phyloP scores from a whole-genome alignment of 23 tunicate species.

The Halocynthia aurantium region DNA sequence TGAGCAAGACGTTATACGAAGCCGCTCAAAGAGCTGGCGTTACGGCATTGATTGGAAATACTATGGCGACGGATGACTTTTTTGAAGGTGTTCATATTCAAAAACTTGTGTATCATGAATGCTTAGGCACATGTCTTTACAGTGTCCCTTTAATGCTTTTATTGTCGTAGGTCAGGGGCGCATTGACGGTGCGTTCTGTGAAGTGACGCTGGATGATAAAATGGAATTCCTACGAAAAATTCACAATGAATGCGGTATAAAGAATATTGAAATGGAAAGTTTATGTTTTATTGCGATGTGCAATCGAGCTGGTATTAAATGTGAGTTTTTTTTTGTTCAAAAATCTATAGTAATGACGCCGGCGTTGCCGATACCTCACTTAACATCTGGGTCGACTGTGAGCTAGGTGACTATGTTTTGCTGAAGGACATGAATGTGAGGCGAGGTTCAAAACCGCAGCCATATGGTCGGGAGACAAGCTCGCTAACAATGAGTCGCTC shows the following conservation, averaged over 20 bases:
- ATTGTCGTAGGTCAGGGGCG: conserved; percentile 67
- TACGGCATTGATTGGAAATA: conserved; percentile 48
- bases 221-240: conserved; percentile 44
- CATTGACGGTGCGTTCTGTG: conserved; percentile 90
- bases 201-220: conserved; percentile 46
- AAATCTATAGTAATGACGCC: neutral
- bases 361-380: neutral
- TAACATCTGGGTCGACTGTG: neutral
- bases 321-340: conserved; percentile 35
- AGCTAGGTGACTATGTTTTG: neutral
- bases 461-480: neutral
- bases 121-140: neutral
- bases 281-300: conserved; percentile 54
- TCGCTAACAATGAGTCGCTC: neutral
- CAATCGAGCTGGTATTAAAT: conserved; percentile 49
- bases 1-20: conserved; percentile 20
- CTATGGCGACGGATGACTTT: conserved; percentile 70
- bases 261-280: conserved; percentile 95
- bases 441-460: neutral
- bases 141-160: neutral
- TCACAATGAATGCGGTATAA: conserved; percentile 56
- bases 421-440: neutral
- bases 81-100: conserved; percentile 53
- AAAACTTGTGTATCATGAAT: neutral
- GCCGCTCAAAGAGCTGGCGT: conserved; percentile 26